phyloP scores from a whole-genome alignment of 2,797 vertebrate genomes.

The Alectoris magna region DNA sequence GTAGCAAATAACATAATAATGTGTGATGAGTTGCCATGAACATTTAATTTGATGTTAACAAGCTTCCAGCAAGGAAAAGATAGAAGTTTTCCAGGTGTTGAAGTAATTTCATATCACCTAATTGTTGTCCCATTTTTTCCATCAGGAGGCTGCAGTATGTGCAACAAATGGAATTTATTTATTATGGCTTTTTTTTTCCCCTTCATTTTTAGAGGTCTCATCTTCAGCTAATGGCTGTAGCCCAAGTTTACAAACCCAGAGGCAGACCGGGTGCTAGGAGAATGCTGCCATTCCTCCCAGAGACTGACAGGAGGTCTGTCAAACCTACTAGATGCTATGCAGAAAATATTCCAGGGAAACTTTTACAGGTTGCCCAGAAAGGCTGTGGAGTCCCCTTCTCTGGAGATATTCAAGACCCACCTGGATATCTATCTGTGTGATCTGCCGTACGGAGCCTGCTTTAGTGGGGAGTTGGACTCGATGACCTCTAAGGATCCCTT shows the following conservation, averaged over 20 bases:
- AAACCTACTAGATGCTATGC: conserved; percentile 41
- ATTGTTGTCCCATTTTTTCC: not conserved
- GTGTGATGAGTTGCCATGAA: conserved; percentile 89
- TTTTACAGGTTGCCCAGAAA: no score
- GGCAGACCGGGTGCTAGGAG: not conserved
- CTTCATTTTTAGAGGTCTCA: not conserved
- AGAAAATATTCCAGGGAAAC: conserved; percentile 50
- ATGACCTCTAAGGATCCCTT: no score
- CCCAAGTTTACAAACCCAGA: not conserved
- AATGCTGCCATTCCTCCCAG: conserved; percentile 1
- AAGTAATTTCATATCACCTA: not conserved
- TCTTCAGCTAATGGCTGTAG: not conserved
- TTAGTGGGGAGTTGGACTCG: no score
- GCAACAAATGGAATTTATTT: not conserved
- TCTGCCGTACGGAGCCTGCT: no score
- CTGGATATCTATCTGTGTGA: no score
- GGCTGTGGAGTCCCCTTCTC: no score
- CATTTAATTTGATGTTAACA: conserved; percentile 92
- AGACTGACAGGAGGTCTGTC: conserved; percentile 36
- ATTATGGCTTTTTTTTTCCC: no score
- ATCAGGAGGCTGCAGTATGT: not conserved
- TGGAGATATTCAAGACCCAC: no score
- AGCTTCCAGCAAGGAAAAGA: conserved; percentile 58
- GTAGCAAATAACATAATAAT: conserved; percentile 92
- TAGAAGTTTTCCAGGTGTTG: conserved; percentile 48